Base-by-base conservation (phyloP, 2,797 vertebrate genomes). In the Okamejei kenojei region DNA sequence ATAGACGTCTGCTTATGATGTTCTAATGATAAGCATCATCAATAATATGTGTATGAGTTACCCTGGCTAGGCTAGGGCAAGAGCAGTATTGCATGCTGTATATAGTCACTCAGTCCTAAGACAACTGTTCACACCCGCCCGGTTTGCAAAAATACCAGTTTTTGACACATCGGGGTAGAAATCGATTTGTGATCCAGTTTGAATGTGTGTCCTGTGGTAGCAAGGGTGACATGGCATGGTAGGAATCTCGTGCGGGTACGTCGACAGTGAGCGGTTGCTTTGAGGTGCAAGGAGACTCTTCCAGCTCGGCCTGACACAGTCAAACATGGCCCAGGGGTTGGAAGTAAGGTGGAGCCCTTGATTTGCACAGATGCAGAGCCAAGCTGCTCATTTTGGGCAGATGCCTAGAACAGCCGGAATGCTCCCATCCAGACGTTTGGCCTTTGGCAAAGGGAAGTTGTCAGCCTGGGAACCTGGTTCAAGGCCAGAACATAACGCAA, bases 1-100 rank as follows among this genome's bases (percentile, higher is more conserved):
- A 45, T 17, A 68, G 32, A 68, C 84, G 26, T 61, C 35, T 88
- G 84, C n/a, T 68, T 21, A 68, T 88, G 17, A 35, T 88, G 61
- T 88, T 88, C n/a, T 65, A 68, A 65, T 86, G n/a, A 88, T 88
- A 65, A 88, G 84, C 84, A 88, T 35, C 17, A 68, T 32, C 63
- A n/a, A 86, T 63, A 65, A 7, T 77, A n/a, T 10, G 1, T n/a
- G 58, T 86, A 17, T 86, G 29, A 63, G n/a, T 65, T n/a, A 63
- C n/a, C 63, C 58, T 63, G 82, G 65, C 35, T 71, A n/a, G 82
- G 65, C 65, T 71, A 32, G 73, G 68, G 2, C 38, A 38, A 73
- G 88, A 73, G 38, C 35, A 71, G 19, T 23, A n/a, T 73, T 74
- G 68, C 88, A 73, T 91, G 88, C 38, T 91, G 88, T 91, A 91